phyloP scores from a whole-genome alignment of 2,797 vertebrate genomes.

The Pempheris klunzingeri region DNA sequence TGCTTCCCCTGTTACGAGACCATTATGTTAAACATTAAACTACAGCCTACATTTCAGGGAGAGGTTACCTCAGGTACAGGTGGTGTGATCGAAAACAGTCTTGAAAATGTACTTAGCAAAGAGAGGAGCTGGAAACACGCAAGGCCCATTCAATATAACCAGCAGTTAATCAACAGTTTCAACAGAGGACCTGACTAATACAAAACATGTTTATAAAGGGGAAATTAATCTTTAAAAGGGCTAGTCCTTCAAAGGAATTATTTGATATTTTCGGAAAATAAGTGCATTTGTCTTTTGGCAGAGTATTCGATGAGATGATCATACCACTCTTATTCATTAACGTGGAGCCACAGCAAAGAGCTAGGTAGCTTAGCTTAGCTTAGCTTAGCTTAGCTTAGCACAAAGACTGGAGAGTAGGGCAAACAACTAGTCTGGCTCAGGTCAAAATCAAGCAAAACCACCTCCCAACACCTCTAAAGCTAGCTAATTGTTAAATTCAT shows the following conservation, averaged over 20 bases:
- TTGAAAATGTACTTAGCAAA: neutral
- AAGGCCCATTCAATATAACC: neutral
- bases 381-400: neutral
- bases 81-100: constrained; percentile 36
- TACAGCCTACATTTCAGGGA: neutral
- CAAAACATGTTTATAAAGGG: neutral
- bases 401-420: neutral
- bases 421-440: neutral
- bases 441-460: neutral
- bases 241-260: neutral
- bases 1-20: constrained; percentile 42
- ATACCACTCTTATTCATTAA: neutral
- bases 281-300: neutral
- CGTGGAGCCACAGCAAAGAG: neutral
- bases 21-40: constrained; percentile 73
- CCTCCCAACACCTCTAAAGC: neutral
- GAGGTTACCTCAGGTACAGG: constrained; percentile 43
- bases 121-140: neutral
- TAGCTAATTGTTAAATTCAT: no score
- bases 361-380: neutral
- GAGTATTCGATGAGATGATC: neutral
- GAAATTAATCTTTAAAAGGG: neutral
- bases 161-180: neutral
- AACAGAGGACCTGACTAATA: neutral
- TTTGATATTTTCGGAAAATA: neutral